Base-by-base conservation (phyloP, 2,113 vertebrate genomes). In the Podiceps cristatus region DNA sequence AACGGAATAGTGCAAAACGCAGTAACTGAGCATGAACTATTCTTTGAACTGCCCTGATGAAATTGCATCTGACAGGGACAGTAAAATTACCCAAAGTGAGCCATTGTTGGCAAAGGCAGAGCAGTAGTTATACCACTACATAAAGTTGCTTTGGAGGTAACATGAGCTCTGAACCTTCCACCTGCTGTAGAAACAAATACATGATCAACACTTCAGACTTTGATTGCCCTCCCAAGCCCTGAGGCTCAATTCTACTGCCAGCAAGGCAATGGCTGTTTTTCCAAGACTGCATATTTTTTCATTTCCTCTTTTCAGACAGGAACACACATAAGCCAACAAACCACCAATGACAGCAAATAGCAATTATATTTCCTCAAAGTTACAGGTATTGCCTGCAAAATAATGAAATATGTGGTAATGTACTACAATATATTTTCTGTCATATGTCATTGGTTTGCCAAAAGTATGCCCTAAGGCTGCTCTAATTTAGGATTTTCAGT, bases 61-160 rank as follows among this genome's bases (percentile, higher is more conserved):
- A 96, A 96, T 67, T 82, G 24, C 58, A 50, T 90, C 64, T 78
- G 35, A 31, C 14, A 63, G 31, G n/a, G 18, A 52, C 35, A 90
- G 64, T 50, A 81, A 71, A 96, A 97, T 53, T 68, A 72, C 19
- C 47, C 49, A 24, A 74, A 78, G 29, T 25, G 50, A 50, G 40
- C 33, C 63, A 44, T 33, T 72, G 73, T 85, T 92, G 67, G 40
- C 67, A 90, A 37, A 78, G 40, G 67, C 71, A 77, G 37, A 91
- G 24, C 50, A 64, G 45, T 37, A 62, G 59, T 49, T 83, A 69
- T 3, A 68, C 35, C 2, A 14, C 75, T 58, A 88, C 66, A 33
- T 67, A 89, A 93, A 95, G 72, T 37, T 40, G 42, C 90, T 88
- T 93, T 81, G 3, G 60, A 97, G 90, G 86, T 40, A 84, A 60